Conservation (phyloP, 2,113 vertebrate genomes). For the Aphelocoma coerulescens region DNA sequence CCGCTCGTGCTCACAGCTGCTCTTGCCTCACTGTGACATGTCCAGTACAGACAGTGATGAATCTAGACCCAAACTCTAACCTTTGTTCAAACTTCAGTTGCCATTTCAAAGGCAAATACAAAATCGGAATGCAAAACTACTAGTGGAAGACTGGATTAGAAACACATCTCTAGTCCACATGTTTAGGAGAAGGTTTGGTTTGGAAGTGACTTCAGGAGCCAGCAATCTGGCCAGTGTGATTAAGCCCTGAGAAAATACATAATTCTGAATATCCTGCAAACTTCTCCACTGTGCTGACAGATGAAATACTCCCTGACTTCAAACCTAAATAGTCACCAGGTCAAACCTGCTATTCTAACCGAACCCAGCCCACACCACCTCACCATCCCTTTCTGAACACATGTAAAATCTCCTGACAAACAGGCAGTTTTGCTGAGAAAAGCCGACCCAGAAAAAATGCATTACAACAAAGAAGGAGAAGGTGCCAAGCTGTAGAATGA, state of each 20-base stretch:
- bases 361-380: background rate
- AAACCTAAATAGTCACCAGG: background rate
- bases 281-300: background rate
- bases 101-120: background rate
- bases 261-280: background rate
- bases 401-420: conserved; percentile 4
- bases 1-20: background rate
- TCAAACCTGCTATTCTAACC: background rate
- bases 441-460: background rate
- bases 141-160: background rate
- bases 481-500: conserved; percentile 22
- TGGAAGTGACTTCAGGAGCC: background rate
- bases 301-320: background rate
- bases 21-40: background rate
- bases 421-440: background rate
- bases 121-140: background rate
- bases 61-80: background rate
- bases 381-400: background rate
- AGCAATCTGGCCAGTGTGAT: background rate
- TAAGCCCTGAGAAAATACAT: background rate
- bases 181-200: background rate
- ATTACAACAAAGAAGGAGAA: conserved; percentile 29
- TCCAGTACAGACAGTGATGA: background rate
- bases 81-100: background rate
- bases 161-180: background rate